A percentile compares a stretch with the other conserved stretches of the same genome.
phyloP scores from a whole-genome alignment of 2,113 vertebrate genomes.

The Entelurus aequoreus region DNA sequence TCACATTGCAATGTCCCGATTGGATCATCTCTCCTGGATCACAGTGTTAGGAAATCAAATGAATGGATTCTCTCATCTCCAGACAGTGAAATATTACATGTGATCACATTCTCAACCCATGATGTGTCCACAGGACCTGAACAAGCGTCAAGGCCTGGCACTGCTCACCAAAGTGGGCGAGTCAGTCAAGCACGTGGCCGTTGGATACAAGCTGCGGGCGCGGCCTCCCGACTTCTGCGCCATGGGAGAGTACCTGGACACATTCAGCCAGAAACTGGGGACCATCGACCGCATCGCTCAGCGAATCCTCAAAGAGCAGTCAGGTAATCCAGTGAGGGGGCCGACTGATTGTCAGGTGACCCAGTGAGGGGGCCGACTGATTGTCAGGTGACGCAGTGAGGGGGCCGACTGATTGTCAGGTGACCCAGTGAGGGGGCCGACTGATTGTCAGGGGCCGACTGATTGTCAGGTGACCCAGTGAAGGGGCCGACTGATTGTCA shows the following conservation, averaged over 20 bases:
- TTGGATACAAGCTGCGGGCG: slow-evolving; percentile 88
- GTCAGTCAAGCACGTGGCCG: slow-evolving; percentile 90
- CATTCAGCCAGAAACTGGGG: slow-evolving; percentile 90
- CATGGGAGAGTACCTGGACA: slow-evolving; percentile 91
- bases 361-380: no score
- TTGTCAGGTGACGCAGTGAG: no score
- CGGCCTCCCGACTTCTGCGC: slow-evolving; percentile 87
- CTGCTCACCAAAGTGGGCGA: slow-evolving; percentile 90
- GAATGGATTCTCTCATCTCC: neutral
- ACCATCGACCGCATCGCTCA: slow-evolving; percentile 97
- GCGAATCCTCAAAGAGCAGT: slow-evolving; percentile 93
- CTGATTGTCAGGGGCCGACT: no score
- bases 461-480: no score
- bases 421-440: no score
- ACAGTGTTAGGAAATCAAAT: neutral
- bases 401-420: no score
- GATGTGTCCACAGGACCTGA: slow-evolving; percentile 80
- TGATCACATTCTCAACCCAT: neutral
- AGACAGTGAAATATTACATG: neutral
- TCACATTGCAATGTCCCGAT: neutral
- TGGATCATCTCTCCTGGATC: neutral
- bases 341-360: slow-evolving; percentile 18
- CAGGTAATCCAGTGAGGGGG: slow-evolving; percentile 69
- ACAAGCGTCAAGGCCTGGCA: slow-evolving; percentile 92
- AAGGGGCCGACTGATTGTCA: no score